Conservation (phyloP, 1,140 invertebrate species). For the Solenopsis fugax region DNA sequence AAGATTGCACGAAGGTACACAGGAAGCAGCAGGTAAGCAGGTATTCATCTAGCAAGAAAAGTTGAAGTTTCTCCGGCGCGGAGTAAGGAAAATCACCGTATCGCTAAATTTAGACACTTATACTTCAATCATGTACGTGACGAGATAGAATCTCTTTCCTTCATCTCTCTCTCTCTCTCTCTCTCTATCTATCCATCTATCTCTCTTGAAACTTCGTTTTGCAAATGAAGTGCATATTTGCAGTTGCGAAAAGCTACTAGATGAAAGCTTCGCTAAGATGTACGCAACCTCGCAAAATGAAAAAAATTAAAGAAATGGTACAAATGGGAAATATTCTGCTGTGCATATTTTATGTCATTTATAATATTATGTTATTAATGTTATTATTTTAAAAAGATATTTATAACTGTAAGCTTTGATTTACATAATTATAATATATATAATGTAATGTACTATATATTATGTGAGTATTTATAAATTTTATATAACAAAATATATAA, state of each 20-base stretch:
- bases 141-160: background rate
- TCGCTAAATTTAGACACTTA: constrained; percentile 58
- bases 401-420: background rate
- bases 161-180: background rate
- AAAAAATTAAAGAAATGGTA: constrained; percentile 3
- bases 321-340: background rate
- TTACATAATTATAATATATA: background rate
- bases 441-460: background rate
- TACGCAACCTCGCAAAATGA: background rate
- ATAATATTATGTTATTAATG: background rate
- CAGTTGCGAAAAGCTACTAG: constrained; percentile 4
- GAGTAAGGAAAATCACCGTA: constrained; percentile 20
- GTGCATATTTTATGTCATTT: background rate
- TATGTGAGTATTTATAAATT: too few relatives aligned
- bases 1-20: constrained; percentile 9
- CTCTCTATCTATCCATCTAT: background rate
- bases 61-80: background rate
- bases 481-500: too few relatives aligned
- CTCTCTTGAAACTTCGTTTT: constrained; percentile 11
- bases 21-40: constrained; percentile 30
- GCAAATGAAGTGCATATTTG: constrained; percentile 26
- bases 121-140: constrained; percentile 34
- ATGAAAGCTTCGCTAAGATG: constrained; percentile 26
- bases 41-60: constrained; percentile 25
- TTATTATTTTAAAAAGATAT: background rate